Percentiles rank a stretch among this genome's conserved stretches.
phyloP scores from a whole-genome alignment of 2,888 invertebrate genomes.

The Beris morrisii region DNA sequence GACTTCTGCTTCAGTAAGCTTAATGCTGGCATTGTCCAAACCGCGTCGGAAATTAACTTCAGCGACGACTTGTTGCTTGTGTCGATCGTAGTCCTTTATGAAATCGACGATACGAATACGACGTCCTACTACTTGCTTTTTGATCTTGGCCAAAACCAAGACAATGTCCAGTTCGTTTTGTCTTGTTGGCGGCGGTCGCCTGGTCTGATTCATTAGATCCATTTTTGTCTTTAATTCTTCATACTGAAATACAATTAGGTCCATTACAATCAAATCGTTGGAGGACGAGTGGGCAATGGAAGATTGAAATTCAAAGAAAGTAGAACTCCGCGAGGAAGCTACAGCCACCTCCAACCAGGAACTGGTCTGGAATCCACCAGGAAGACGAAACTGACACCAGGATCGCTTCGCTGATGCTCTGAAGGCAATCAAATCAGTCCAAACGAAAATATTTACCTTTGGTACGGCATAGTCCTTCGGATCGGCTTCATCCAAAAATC shows the following conservation, averaged over 20 bases:
- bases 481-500: constrained; percentile 66
- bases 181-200: constrained; percentile 43
- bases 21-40: constrained; percentile 66
- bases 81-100: constrained; percentile 66
- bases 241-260: constrained; percentile 35
- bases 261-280: no score
- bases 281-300: no score
- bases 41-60: constrained; percentile 72
- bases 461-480: constrained; percentile 52
- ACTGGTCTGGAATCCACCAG: no score
- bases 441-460: constrained; percentile 40
- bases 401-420: not conserved
- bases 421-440: not conserved
- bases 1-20: constrained; percentile 68
- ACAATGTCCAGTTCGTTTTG: constrained; percentile 66
- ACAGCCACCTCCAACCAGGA: no score
- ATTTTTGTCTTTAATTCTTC: constrained; percentile 30
- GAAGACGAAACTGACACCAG: no score
- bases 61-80: constrained; percentile 65
- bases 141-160: constrained; percentile 72
- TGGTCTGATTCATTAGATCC: constrained; percentile 14
- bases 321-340: no score
- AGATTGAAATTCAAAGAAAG: no score
- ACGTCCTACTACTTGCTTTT: constrained; percentile 69
- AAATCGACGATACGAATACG: constrained; percentile 68